phyloP scores from a whole-genome alignment of 2,113 vertebrate species.

The Scolopax mira region DNA sequence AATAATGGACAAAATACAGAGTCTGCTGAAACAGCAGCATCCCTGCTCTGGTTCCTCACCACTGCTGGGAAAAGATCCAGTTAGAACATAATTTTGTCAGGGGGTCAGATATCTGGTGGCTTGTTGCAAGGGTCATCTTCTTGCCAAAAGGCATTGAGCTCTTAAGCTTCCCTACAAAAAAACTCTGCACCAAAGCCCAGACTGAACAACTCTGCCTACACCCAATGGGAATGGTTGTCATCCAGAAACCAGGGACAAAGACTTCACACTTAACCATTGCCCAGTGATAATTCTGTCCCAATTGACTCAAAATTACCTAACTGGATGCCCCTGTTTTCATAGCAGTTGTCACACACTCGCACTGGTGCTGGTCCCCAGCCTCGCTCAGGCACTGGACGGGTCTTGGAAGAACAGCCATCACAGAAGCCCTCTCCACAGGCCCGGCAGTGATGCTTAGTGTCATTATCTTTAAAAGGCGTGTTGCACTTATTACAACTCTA shows the following conservation, averaged over 20 bases:
- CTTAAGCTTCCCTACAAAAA: not conserved
- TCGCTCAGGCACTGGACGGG: conserved; percentile 91
- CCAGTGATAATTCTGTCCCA: not conserved
- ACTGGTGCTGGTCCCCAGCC: conserved; percentile 95
- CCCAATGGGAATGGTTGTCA: not conserved
- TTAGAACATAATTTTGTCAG: not conserved
- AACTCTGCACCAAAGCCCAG: not conserved
- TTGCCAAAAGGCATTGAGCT: not conserved
- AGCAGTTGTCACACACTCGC: conserved; percentile 93
- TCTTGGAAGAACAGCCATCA: conserved; percentile 90
- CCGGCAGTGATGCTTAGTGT: conserved; percentile 97
- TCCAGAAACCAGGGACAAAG: not conserved
- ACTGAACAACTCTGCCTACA: not conserved
- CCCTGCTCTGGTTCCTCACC: not conserved
- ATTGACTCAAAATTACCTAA: conserved; percentile 75
- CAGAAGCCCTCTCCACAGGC: conserved; percentile 98
- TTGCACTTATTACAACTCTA: conserved; percentile 92
- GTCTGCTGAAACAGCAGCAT: not conserved
- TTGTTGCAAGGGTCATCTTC: not conserved
- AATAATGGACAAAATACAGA: not conserved
- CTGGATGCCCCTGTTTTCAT: conserved; percentile 82
- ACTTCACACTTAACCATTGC: not conserved
- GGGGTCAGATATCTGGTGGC: not conserved
- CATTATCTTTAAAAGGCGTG: conserved; percentile 87
- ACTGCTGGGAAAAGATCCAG: not conserved